Conservation (phyloP, 2,113 vertebrate genomes). For the Rhipidura dahli region DNA sequence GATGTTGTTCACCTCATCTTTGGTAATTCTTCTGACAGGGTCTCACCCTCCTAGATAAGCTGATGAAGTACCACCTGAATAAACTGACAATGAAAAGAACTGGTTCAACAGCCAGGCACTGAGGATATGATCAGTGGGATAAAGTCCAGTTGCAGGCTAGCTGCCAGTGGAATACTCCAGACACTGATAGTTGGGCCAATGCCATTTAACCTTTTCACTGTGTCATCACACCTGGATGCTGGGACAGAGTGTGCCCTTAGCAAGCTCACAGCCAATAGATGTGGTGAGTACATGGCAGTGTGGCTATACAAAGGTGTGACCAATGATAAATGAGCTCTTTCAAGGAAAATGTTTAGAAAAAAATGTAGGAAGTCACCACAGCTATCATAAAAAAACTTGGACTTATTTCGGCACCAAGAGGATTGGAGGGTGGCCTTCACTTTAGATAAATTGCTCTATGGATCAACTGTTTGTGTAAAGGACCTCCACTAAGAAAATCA, state of each 20-base stretch:
- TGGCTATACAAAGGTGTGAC: background rate
- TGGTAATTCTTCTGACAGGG: background rate
- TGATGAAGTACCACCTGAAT: background rate
- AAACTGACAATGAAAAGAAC: background rate
- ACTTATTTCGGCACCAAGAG: background rate
- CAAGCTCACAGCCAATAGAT: background rate
- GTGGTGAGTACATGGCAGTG: background rate
- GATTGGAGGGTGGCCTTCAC: background rate
- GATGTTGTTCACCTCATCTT: background rate
- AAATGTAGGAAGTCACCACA: background rate
- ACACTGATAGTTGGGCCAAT: background rate
- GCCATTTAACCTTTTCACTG: background rate
- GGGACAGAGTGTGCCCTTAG: rapidly evolving
- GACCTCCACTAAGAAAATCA: background rate
- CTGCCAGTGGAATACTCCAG: background rate
- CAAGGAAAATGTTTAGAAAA: background rate
- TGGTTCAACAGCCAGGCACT: background rate
- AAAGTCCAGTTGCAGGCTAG: background rate
- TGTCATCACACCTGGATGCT: background rate
- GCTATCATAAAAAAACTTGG: background rate
- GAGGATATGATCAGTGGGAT: background rate
- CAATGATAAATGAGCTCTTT: background rate
- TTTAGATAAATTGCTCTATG: background rate
- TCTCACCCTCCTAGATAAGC: background rate
- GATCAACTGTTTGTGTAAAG: background rate